Percentiles rank a stretch among this genome's conserved stretches.
phyloP scores from a whole-genome alignment of 2,888 invertebrate species.

The Petrolisthes manimaculis region DNA sequence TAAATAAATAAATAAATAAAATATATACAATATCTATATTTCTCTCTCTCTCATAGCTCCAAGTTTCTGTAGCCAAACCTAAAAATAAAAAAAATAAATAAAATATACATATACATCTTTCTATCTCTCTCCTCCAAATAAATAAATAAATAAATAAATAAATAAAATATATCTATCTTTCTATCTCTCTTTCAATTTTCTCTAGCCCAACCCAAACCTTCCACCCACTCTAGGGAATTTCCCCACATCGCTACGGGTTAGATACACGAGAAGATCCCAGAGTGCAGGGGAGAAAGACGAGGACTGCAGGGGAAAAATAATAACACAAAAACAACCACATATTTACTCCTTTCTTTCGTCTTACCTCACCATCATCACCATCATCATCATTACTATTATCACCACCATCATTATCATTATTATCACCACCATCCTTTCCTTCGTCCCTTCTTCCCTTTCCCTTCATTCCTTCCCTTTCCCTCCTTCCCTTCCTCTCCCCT shows the following conservation, averaged over 20 bases:
- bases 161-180: slow-evolving; percentile 2
- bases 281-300: slow-evolving; percentile 36
- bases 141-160: too few relatives aligned
- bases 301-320: background rate
- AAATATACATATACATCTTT: background rate
- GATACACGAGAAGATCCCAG: slow-evolving; percentile 38
- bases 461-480: slow-evolving; percentile 15
- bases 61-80: too few relatives aligned
- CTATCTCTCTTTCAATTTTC: background rate
- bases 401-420: too few relatives aligned
- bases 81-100: too few relatives aligned
- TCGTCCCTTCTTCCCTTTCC: background rate
- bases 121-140: too few relatives aligned
- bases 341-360: background rate
- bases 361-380: background rate
- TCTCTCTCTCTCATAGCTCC: too few relatives aligned
- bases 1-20: too few relatives aligned
- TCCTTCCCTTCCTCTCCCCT: slow-evolving; percentile 17
- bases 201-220: background rate
- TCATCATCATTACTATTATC: background rate
- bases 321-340: background rate
- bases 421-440: background rate
- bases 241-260: slow-evolving; percentile 36
- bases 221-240: slow-evolving; percentile 13
- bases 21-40: too few relatives aligned